phyloP scores from a whole-genome alignment of 2,113 vertebrate species.

The Spilogale gracilis region DNA sequence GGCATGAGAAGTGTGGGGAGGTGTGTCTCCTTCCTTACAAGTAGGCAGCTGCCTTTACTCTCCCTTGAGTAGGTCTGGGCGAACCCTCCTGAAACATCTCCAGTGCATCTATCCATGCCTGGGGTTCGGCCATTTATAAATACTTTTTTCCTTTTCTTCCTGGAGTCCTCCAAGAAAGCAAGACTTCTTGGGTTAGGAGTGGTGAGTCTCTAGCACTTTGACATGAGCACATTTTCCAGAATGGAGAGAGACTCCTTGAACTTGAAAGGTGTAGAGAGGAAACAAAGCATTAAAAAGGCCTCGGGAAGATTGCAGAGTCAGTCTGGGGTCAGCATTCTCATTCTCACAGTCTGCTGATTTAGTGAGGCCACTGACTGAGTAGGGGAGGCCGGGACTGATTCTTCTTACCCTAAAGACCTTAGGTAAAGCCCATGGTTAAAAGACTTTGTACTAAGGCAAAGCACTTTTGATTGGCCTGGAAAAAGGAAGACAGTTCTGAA shows the following conservation, averaged over 20 bases:
- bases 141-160: background rate
- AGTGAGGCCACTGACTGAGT: background rate
- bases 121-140: background rate
- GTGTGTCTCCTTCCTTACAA: background rate
- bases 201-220: background rate
- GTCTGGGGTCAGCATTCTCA: background rate
- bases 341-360: background rate
- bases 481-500: background rate
- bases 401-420: background rate
- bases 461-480: background rate
- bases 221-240: background rate
- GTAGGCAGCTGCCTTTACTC: background rate
- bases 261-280: background rate
- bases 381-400: background rate
- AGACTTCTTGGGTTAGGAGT: background rate
- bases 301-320: background rate
- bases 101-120: background rate
- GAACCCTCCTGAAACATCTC: background rate
- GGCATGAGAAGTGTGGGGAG: background rate
- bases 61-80: background rate
- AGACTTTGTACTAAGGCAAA: background rate
- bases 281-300: background rate
- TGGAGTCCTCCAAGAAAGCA: background rate
- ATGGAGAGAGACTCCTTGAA: background rate
- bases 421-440: background rate